Percentiles rank a stretch among this genome's conserved stretches.
Conservation (phyloP, 2,113 vertebrate genomes). For the Percina caprodes region DNA sequence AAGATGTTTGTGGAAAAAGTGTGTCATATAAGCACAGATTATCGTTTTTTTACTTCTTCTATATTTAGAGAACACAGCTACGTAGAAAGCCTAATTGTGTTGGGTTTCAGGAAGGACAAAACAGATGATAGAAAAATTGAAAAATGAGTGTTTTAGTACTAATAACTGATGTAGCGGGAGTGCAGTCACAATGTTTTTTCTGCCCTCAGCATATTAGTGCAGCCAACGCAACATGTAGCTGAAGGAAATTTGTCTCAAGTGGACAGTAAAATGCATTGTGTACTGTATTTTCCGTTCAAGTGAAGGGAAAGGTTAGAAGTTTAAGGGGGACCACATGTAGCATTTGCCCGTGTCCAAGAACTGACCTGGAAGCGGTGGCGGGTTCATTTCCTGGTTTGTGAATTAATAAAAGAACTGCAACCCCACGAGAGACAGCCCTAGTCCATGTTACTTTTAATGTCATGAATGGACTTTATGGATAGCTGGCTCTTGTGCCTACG, state of each 20-base stretch:
- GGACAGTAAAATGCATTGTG: background rate
- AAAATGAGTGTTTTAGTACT: background rate
- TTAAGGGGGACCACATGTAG: background rate
- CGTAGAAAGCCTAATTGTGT: background rate
- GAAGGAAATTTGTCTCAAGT: background rate
- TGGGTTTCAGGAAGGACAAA: background rate
- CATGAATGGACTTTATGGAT: background rate
- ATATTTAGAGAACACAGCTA: background rate
- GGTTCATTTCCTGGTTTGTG: conserved; percentile 27
- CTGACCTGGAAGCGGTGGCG: conserved; percentile 7
- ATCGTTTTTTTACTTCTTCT: background rate
- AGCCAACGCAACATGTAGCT: background rate
- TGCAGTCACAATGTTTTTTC: background rate
- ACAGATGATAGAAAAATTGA: no score
- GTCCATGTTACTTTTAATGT: background rate
- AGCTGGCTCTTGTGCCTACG: background rate
- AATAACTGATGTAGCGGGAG: background rate
- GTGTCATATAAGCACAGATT: conserved; percentile 9
- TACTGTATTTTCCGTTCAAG: background rate
- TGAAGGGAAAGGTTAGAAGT: conserved; percentile 18
- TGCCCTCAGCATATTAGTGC: background rate
- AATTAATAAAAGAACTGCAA: background rate
- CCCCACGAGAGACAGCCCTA: background rate
- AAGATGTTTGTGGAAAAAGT: background rate
- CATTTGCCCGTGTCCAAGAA: background rate